Conservation (phyloP, 2,113 vertebrate genomes). For the Ictalurus furcatus region DNA sequence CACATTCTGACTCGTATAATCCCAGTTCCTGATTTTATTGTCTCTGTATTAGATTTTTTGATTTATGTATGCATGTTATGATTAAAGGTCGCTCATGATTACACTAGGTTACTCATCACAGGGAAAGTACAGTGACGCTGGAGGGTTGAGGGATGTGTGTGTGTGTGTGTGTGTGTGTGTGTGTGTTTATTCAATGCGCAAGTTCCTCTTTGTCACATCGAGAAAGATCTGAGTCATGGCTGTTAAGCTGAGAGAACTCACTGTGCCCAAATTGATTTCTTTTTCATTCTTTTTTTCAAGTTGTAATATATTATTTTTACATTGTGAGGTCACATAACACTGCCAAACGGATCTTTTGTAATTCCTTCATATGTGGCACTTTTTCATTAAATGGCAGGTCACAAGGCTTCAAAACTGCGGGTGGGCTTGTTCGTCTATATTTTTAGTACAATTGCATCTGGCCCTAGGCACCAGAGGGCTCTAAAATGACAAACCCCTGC, state of each 20-base stretch:
- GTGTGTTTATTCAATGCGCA: conserved; percentile 2
- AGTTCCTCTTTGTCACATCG: conserved; percentile 32
- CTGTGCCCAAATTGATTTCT: background rate
- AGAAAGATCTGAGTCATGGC: conserved; percentile 21
- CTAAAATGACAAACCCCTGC: background rate
- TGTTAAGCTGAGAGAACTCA: conserved; percentile 22
- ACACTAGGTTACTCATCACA: conserved; percentile 28
- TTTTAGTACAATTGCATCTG: background rate
- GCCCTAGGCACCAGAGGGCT: background rate
- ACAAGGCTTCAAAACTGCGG: background rate
- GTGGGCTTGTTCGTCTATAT: background rate
- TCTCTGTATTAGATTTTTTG: background rate
- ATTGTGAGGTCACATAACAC: background rate
- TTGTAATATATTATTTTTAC: background rate
- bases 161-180: conserved; percentile 20
- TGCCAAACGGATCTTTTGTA: background rate
- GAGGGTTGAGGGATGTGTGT: background rate
- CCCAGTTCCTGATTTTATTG: background rate
- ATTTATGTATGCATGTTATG: conserved; percentile 21
- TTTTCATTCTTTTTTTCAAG: background rate
- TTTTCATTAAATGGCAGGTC: background rate
- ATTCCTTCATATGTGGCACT: background rate
- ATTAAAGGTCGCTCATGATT: conserved; percentile 37
- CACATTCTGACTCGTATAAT: background rate
- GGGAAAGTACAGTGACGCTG: conserved; percentile 3